phyloP scores from a whole-genome alignment of 2,113 vertebrate species.

The Tachycineta bicolor region DNA sequence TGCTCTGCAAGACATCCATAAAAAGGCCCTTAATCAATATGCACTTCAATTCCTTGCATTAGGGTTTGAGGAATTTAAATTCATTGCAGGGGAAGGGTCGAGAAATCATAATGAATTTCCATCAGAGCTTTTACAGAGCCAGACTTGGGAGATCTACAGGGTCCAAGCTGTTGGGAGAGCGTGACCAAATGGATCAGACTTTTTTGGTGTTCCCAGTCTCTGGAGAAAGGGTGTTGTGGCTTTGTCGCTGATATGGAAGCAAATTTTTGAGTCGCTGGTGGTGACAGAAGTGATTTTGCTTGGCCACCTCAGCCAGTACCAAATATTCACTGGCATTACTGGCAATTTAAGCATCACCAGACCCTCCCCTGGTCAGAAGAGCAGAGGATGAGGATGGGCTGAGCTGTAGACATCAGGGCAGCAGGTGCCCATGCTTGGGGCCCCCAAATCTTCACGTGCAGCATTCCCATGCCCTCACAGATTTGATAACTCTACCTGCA shows the following conservation, averaged over 20 bases:
- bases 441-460: neutral
- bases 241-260: neutral
- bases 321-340: neutral
- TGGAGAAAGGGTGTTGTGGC: neutral
- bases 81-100: neutral
- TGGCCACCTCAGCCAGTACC: neutral
- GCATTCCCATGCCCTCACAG: neutral
- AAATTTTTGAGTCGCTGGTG: neutral
- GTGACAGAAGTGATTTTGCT: neutral
- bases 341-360: neutral
- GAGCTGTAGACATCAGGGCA: neutral
- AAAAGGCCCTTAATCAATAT: slow-evolving; percentile 32
- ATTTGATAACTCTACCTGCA: neutral
- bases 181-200: neutral
- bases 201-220: neutral
- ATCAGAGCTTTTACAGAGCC: neutral
- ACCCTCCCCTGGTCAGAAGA: neutral
- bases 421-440: neutral
- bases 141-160: neutral
- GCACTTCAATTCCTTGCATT: neutral
- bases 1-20: slow-evolving; percentile 11
- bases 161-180: neutral
- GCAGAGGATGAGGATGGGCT: neutral
- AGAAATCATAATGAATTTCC: neutral
- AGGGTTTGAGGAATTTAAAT: slow-evolving; percentile 20